phyloP scores from a whole-genome alignment of 2,888 invertebrate species.

The Platycheirus rosarum region DNA sequence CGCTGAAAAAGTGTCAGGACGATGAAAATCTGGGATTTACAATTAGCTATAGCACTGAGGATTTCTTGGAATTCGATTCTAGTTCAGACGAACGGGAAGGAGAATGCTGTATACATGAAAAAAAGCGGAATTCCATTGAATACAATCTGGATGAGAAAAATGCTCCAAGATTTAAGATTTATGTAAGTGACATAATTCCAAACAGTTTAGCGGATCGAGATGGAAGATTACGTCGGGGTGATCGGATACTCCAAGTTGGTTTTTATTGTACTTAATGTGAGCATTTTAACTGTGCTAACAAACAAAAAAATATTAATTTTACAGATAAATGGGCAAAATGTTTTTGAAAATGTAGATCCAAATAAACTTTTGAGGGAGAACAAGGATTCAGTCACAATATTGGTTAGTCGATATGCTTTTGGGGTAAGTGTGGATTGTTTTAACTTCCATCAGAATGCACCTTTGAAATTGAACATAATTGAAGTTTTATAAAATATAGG shows the following conservation, averaged over 20 bases:
- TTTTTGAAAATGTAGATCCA: slow-evolving; percentile 84
- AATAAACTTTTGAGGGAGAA: slow-evolving; percentile 84
- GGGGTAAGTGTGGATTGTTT: slow-evolving; percentile 76
- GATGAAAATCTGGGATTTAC: slow-evolving; percentile 86
- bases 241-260: slow-evolving; percentile 84
- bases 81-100: slow-evolving; percentile 38
- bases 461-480: no score
- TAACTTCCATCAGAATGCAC: no score
- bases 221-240: slow-evolving; percentile 84
- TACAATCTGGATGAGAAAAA: slow-evolving; percentile 81
- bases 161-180: slow-evolving; percentile 84
- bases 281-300: no score
- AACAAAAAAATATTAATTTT: no score
- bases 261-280: slow-evolving; percentile 53
- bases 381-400: slow-evolving; percentile 84
- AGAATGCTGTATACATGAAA: not conserved
- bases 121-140: slow-evolving; percentile 7
- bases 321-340: slow-evolving; percentile 84
- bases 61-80: slow-evolving; percentile 55
- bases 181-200: slow-evolving; percentile 85
- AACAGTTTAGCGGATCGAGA: slow-evolving; percentile 84
- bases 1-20: slow-evolving; percentile 84
- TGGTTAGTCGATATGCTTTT: slow-evolving; percentile 84
- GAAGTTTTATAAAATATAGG: no score
- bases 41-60: slow-evolving; percentile 85